phyloP scores from a whole-genome alignment of 2,113 vertebrate species.

The Pterophyllum scalare region DNA sequence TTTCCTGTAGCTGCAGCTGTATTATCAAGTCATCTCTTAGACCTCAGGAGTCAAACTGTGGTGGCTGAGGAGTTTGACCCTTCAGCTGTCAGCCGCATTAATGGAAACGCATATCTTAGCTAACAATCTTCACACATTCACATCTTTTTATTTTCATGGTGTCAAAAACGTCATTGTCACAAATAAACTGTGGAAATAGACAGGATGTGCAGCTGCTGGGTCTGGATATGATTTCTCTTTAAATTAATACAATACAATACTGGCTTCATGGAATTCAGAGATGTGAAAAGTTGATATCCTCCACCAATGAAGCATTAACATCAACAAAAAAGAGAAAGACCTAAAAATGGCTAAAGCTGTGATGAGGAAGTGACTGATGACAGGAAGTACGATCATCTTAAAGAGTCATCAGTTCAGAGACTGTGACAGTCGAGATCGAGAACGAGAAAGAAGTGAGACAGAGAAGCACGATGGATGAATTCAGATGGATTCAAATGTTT shows the following conservation, averaged over 20 bases:
- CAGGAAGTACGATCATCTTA: not conserved
- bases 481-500: not conserved
- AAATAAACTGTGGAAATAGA: not conserved
- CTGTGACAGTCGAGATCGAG: not conserved
- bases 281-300: too few species aligned
- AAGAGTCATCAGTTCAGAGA: not conserved
- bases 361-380: not conserved
- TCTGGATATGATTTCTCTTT: not conserved
- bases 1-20: not conserved
- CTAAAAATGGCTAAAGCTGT: not conserved
- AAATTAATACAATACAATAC: too few species aligned
- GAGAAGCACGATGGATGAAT: not conserved
- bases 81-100: not conserved
- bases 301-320: too few species aligned
- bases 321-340: not conserved
- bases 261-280: too few species aligned
- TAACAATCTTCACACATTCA: fast-evolving
- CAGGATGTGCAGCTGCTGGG: not conserved
- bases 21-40: not conserved
- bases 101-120: not conserved
- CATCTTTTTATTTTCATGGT: not conserved
- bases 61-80: fast-evolving
- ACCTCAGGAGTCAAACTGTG: fast-evolving
- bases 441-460: not conserved
- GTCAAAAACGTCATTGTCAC: not conserved